Percentiles rank a stretch among this genome's conserved stretches.
phyloP scores from a whole-genome alignment of 2,797 vertebrate species.

The Aphelocoma californica region DNA sequence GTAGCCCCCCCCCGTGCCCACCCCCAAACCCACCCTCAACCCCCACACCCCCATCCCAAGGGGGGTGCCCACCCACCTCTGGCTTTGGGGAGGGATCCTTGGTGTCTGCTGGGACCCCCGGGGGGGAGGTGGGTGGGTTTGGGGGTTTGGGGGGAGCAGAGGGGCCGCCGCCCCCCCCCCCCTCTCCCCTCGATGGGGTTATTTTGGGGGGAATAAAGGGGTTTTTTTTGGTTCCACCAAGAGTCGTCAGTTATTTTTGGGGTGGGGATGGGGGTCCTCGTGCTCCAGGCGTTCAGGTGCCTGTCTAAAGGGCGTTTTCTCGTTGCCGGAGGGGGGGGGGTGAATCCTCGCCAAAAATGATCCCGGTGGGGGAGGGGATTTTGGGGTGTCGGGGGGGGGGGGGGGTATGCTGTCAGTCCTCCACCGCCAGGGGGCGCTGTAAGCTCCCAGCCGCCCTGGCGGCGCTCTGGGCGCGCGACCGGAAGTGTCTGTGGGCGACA shows the following conservation, averaged over 20 bases:
- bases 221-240: background rate
- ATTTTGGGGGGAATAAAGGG: background rate
- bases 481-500: background rate
- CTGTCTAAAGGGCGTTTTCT: background rate
- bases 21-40: background rate
- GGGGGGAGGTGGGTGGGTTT: background rate
- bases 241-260: no score
- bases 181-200: no score
- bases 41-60: background rate
- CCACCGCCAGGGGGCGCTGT: background rate
- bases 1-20: constrained; percentile 47
- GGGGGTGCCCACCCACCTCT: no score
- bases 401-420: background rate
- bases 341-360: background rate
- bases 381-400: no score
- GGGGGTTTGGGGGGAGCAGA: background rate
- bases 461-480: background rate
- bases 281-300: no score
- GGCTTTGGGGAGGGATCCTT: no score
- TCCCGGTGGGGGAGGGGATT: no score
- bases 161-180: no score
- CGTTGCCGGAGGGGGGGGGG: no score
- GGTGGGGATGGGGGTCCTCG: no score
- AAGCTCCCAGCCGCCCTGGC: accelerated
- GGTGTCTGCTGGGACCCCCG: background rate